phyloP scores from a whole-genome alignment of 2,797 vertebrate genomes.

The Acanthornis magna region DNA sequence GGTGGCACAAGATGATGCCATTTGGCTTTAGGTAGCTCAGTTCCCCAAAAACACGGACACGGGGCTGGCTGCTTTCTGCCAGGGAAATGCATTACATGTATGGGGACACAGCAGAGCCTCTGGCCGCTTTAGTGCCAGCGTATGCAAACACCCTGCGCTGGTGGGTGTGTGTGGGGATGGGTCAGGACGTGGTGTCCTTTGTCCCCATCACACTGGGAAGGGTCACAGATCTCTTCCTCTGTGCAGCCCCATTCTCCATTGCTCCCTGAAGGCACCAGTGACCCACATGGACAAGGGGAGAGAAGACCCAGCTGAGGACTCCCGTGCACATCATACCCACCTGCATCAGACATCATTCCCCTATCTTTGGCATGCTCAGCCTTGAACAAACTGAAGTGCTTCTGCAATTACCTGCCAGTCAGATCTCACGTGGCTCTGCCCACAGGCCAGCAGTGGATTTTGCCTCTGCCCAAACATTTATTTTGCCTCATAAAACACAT shows the following conservation, averaged over 20 bases:
- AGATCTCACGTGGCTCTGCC: fast-evolving
- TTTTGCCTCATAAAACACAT: background rate
- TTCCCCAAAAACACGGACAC: no score
- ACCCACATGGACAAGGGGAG: fast-evolving
- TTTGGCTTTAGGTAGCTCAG: background rate
- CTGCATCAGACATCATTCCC: background rate
- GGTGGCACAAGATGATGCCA: background rate
- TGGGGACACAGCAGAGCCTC: background rate
- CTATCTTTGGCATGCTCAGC: background rate
- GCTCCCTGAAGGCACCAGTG: background rate
- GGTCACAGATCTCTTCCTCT: background rate
- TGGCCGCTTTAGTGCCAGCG: background rate
- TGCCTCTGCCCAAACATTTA: background rate
- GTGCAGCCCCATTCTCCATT: background rate
- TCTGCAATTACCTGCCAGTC: background rate
- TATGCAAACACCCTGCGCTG: background rate
- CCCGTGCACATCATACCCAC: fast-evolving
- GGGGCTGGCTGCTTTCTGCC: background rate
- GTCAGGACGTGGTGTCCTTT: background rate
- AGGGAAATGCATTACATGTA: fast-evolving
- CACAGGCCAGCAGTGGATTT: background rate
- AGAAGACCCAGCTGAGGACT: background rate
- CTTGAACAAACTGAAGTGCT: background rate
- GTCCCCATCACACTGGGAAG: background rate
- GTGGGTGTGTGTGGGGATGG: background rate